Conservation (phyloP, 2,797 vertebrate species). For the Ambastaia sidthimunki region DNA sequence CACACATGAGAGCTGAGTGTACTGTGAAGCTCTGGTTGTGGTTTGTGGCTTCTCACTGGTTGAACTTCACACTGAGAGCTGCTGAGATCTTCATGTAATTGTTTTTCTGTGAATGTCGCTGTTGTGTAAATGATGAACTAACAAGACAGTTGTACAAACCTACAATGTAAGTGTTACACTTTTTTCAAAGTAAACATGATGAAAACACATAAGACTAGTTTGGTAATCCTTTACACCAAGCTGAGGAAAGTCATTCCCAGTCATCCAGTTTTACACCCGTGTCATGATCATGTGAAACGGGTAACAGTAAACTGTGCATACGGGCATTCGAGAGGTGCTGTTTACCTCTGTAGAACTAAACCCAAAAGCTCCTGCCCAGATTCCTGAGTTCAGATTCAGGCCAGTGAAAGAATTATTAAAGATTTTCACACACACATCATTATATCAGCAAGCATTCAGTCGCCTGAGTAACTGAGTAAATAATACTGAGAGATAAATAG, state of each 20-base stretch:
- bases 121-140: neutral
- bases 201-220: too few species aligned
- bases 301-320: too few species aligned
- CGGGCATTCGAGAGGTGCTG: too few species aligned
- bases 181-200: too few species aligned
- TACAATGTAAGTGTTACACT: too few species aligned
- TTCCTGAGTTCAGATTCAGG: neutral
- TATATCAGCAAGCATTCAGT: neutral
- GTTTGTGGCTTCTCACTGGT: conserved; percentile 15
- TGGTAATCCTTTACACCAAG: too few species aligned
- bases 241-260: too few species aligned
- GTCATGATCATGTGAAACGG: too few species aligned
- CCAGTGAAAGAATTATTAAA: neutral
- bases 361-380: neutral
- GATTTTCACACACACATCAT: neutral
- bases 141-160: neutral
- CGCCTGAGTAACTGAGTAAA: conserved; percentile 14
- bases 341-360: too few species aligned
- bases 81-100: conserved; percentile 1
- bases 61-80: neutral
- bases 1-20: conserved; percentile 18
- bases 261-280: too few species aligned
- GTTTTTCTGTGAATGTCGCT: conserved; percentile 6
- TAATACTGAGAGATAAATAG: conserved; percentile 28
- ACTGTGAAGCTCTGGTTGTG: conserved; percentile 46